Percentiles rank a stretch among this genome's conserved stretches.
Evolutionary conservation across 2,888 invertebrate genomes (phyloP).

Genomic region (Limnephilus auricula): DNA sequence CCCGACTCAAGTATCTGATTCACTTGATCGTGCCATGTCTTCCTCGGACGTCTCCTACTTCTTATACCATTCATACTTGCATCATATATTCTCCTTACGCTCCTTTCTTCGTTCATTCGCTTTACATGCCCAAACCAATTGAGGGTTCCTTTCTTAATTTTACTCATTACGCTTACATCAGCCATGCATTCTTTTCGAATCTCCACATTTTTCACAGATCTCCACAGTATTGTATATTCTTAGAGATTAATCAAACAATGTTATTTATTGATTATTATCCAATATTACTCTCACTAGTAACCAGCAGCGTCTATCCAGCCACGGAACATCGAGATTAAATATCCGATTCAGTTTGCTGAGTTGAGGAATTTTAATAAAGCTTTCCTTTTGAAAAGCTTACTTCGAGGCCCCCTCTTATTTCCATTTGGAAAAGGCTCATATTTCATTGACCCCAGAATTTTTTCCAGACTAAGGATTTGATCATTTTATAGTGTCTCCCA

Average conservation of each 20-base stretch:
- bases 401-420: background rate
- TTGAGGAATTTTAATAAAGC: background rate
- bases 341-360: background rate
- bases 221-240: too few relatives aligned
- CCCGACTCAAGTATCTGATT: too few relatives aligned
- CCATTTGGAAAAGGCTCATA: background rate
- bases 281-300: background rate
- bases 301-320: background rate
- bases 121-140: too few relatives aligned
- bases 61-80: too few relatives aligned
- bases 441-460: background rate
- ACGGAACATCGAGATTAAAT: background rate
- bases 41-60: too few relatives aligned
- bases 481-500: background rate
- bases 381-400: background rate
- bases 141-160: too few relatives aligned
- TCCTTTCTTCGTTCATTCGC: too few relatives aligned
- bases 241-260: background rate
- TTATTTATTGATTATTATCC: background rate
- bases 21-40: too few relatives aligned
- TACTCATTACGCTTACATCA: too few relatives aligned
- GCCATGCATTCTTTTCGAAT: too few relatives aligned
- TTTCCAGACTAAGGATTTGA: background rate
- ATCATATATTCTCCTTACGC: too few relatives aligned
- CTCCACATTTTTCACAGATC: too few relatives aligned